phyloP scores from a whole-genome alignment of 2,888 invertebrate species.

The Schizaphis graminum region DNA sequence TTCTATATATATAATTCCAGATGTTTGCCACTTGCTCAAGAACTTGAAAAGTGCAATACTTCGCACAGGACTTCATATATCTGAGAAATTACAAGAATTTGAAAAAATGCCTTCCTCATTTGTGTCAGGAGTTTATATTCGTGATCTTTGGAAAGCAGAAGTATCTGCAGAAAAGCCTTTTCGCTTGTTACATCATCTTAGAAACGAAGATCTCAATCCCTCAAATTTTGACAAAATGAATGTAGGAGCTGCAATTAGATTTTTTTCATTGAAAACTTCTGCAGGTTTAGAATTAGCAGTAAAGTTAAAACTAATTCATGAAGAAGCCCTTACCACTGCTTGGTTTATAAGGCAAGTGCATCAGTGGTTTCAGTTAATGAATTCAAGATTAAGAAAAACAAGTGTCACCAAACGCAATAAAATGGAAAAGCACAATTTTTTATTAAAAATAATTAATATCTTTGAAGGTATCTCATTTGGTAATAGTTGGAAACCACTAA shows the following conservation, averaged over 20 bases:
- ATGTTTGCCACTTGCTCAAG: conserved; percentile 46
- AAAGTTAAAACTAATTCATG: conserved; percentile 18
- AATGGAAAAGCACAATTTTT: neutral
- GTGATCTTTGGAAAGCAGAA: conserved; percentile 31
- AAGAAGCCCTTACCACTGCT: conserved; percentile 42
- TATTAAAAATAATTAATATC: neutral
- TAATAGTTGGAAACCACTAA: conserved; percentile 25
- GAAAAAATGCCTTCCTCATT: conserved; percentile 32
- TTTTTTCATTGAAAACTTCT: conserved; percentile 39
- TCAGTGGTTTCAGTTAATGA: conserved; percentile 37
- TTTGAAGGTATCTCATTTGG: conserved; percentile 34
- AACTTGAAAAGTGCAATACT: conserved; percentile 31
- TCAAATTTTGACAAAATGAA: conserved; percentile 51
- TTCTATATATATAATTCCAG: conserved; percentile 32
- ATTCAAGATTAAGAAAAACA: conserved; percentile 21
- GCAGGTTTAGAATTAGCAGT: conserved; percentile 35
- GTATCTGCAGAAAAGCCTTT: conserved; percentile 22
- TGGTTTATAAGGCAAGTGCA: conserved; percentile 39
- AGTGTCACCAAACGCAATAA: conserved; percentile 27
- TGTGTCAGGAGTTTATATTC: conserved; percentile 37
- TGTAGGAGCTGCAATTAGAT: conserved; percentile 30
- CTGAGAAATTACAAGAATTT: neutral
- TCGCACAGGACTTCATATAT: conserved; percentile 25
- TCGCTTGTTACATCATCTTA: conserved; percentile 12
- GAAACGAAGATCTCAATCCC: conserved; percentile 18